These are phyloP conservation scores for Theristicus caerulescens DNA, from an alignment of 2,113 vertebrate genomes.

Conservation along the genomic window DNA sequence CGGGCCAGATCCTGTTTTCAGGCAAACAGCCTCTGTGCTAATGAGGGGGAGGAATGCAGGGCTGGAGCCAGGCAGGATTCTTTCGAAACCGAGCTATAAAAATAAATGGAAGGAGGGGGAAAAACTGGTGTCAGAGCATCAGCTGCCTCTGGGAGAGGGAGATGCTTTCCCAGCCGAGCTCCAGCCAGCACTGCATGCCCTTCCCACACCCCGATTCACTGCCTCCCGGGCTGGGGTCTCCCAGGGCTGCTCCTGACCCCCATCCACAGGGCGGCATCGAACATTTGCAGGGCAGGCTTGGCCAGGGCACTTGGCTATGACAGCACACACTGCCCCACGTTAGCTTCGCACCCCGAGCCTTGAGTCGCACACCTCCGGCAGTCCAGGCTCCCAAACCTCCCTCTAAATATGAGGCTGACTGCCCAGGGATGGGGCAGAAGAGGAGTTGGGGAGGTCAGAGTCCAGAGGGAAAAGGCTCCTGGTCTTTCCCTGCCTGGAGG, in stretches of 20 bases:
- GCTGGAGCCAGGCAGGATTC: conserved; percentile 24
- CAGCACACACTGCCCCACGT: accelerated
- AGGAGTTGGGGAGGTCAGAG: neutral
- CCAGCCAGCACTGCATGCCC: neutral
- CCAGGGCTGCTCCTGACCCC: neutral
- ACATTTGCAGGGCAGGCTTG: neutral
- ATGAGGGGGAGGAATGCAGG: conserved; percentile 27
- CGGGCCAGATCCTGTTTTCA: neutral
- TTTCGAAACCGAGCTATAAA: conserved; percentile 36
- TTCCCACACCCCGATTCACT: neutral
- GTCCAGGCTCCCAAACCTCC: neutral
- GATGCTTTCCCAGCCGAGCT: neutral
- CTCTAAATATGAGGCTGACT: neutral
- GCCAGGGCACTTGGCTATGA: neutral
- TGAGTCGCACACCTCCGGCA: neutral
- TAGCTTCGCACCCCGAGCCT: neutral
- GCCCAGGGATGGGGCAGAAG: neutral
- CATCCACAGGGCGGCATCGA: neutral
- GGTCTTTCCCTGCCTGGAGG: neutral
- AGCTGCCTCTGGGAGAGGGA: neutral
- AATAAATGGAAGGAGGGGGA: neutral
- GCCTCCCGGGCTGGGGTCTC: neutral
- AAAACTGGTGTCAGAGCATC: neutral
- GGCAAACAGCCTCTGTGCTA: neutral
- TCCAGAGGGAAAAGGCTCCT: neutral